A percentile compares a stretch with the other conserved stretches of the same genome.
These are phyloP conservation scores for Drosophila carrolli DNA, from an alignment of 1,140 invertebrate genomes.

Conservation along the genomic window DNA sequence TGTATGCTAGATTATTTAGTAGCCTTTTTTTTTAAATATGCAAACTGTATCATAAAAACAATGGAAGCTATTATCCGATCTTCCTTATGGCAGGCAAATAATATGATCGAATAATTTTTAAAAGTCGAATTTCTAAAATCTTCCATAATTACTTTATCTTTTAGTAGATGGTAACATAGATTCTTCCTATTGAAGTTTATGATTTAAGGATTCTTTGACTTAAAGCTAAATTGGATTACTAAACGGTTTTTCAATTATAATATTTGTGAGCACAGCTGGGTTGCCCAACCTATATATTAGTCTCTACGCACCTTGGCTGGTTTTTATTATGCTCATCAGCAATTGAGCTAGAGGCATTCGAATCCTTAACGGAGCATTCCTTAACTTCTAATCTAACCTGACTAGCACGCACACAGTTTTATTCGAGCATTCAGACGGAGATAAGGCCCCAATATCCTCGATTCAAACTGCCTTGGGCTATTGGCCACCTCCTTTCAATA, in stretches of 20 bases:
- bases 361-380: constrained; percentile 38
- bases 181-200: too few relatives aligned
- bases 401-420: constrained; percentile 17
- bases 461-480: constrained; percentile 47
- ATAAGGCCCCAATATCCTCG: constrained; percentile 21
- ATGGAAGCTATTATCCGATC: too few relatives aligned
- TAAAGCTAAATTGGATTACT: background rate
- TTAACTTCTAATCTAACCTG: constrained; percentile 43
- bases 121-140: too few relatives aligned
- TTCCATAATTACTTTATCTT: too few relatives aligned
- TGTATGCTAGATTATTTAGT: too few relatives aligned
- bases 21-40: too few relatives aligned
- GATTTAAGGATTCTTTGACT: background rate
- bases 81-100: too few relatives aligned
- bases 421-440: constrained; percentile 3
- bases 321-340: constrained; percentile 29
- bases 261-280: background rate
- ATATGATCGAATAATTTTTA: too few relatives aligned
- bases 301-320: background rate
- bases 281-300: background rate
- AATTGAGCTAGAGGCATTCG: constrained; percentile 35
- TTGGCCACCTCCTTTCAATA: constrained; percentile 4
- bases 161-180: too few relatives aligned
- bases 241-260: background rate
- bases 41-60: too few relatives aligned